Conservation (phyloP, 2,888 invertebrate genomes). For the Chrysomela aeneicollis region DNA sequence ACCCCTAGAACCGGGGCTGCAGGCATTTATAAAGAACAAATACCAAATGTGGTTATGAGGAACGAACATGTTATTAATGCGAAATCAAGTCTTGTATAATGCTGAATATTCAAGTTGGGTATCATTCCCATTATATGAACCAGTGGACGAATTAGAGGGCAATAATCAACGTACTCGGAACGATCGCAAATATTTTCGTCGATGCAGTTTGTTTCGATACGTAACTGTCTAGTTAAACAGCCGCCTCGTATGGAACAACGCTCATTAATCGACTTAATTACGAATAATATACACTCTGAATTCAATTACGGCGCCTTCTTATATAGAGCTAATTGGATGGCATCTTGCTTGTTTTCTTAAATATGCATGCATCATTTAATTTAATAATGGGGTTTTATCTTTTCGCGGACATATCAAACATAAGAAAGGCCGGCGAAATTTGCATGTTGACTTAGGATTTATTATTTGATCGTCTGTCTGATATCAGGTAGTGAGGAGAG, state of each 20-base stretch:
- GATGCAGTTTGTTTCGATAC: constrained; percentile 18
- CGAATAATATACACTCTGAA: constrained; percentile 31
- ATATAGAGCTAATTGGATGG: constrained; percentile 32
- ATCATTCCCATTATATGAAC: constrained; percentile 2
- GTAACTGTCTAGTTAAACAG: constrained; percentile 27
- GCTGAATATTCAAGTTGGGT: not conserved
- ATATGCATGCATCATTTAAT: constrained; percentile 34
- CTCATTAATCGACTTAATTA: constrained; percentile 36
- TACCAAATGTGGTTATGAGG: not conserved
- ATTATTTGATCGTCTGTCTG: not conserved
- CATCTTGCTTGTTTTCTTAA: constrained; percentile 33
- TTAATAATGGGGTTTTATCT: constrained; percentile 34
- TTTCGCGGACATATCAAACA: constrained; percentile 22
- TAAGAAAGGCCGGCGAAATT: constrained; percentile 21
- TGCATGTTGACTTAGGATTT: constrained; percentile 5
- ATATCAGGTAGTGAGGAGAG: not conserved
- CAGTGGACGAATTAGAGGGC: constrained; percentile 13
- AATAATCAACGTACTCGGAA: constrained; percentile 13
- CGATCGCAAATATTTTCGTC: constrained; percentile 19
- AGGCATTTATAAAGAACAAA: not conserved
- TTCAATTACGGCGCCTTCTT: constrained; percentile 33
- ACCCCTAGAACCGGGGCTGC: too few relatives aligned
- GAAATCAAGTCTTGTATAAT: not conserved
- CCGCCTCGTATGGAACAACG: constrained; percentile 24
- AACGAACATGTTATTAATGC: not conserved